Conservation (phyloP, 2,797 vertebrate genomes). For the Takifugu rubripes region DNA sequence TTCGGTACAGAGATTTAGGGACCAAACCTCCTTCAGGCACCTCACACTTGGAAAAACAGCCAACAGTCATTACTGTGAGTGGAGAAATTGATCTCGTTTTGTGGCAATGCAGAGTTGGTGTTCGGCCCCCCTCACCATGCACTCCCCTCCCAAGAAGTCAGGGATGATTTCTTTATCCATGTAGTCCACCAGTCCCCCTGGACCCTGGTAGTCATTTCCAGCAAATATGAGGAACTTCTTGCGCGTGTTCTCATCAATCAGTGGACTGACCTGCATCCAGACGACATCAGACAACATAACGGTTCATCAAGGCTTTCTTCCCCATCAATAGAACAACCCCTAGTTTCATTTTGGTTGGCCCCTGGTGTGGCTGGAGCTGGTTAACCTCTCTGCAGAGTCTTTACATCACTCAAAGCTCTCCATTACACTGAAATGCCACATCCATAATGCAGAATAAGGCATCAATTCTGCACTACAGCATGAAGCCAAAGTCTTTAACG, state of each 20-base stretch:
- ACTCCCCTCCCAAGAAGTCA: slow-evolving; percentile 90
- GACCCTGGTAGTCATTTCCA: slow-evolving; percentile 92
- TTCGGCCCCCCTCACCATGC: slow-evolving; percentile 76
- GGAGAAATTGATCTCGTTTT: no score
- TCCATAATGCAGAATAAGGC: no score
- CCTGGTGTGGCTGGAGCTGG: no score
- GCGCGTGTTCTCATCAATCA: slow-evolving; percentile 96
- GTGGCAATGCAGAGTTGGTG: background rate
- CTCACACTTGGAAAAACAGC: slow-evolving; percentile 77
- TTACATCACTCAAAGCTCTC: no score
- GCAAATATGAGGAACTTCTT: slow-evolving; percentile 95
- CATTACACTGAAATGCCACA: no score
- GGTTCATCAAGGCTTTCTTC: background rate
- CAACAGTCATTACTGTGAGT: background rate
- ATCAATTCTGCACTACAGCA: no score
- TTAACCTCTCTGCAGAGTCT: no score
- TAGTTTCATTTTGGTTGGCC: no score
- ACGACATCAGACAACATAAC: background rate
- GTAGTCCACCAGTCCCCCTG: slow-evolving; percentile 91
- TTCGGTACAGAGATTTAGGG: slow-evolving; percentile 90
- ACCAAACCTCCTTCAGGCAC: slow-evolving; percentile 90
- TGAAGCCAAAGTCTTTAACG: no score
- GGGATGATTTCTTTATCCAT: slow-evolving; percentile 89
- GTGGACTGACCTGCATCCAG: slow-evolving; percentile 85
- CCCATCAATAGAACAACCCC: no score